Evolutionary conservation across 2,888 invertebrate species (phyloP), one percentile per base, ranked within the genome.

Genomic region (Drosophila affinis): DNA sequence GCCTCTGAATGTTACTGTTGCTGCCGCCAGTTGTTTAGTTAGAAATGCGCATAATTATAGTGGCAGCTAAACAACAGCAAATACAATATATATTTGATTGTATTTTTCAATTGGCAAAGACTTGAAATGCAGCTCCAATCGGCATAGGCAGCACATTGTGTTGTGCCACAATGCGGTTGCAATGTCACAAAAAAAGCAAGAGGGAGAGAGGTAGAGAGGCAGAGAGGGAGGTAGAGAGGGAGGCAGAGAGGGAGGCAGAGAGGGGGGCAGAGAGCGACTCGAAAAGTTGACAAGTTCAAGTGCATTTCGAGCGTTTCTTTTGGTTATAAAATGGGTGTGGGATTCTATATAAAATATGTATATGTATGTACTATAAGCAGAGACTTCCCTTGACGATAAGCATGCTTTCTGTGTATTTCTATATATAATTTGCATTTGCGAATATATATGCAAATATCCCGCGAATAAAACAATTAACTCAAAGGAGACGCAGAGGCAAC

Each of bases 201-300:
- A 39, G 3, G 9, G 3, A 34, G 34, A 34, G 12, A 32, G 32
- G 10, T 9, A 7, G 7, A 29, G 47, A 29, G 57, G 24, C 24
- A 24, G 39, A 39, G 48, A 32, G 61, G n/a, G 12, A 32, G 32
- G 10, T 9, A 7, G 7, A 29, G 47, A 29, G 57, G 24, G 4
- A 24, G n/a, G n/a, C n/a, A n/a, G n/a, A 60, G 47, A 62, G 24
- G 24, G 24, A 3, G 6, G 27, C 1, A 10, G 32, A 10, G 32
- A 14, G 34, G 14, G 34, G 14, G 14, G 14, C 2, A 6, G 39
- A 39, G 48, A 32, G 61, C 48, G 48, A 62, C 34, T 49, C 59
- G 27, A 62, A 75, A 77, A 87, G 85, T 83, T 83, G 87, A 87
- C 83, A 83, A 83, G 83, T 83, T 83, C 83, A 83, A 84, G 85